Percentiles rank a stretch among this genome's conserved stretches.
These are phyloP conservation scores for Scelioninae gen. 1 DNA, from an alignment of 2,888 invertebrate species.

Conservation along the genomic window DNA sequence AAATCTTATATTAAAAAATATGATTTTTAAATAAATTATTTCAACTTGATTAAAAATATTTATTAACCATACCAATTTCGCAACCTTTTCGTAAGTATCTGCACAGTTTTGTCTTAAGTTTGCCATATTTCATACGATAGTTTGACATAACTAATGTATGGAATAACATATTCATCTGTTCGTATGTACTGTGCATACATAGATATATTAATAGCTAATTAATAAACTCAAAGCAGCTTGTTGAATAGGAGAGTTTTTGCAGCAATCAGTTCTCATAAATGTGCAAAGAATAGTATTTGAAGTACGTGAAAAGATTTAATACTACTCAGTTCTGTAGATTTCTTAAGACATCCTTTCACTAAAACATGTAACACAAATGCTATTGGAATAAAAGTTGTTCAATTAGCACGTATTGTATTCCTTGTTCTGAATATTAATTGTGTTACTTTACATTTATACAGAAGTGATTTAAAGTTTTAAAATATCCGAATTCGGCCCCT, in stretches of 20 bases:
- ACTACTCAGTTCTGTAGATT: background rate
- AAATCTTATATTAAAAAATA: too few species aligned
- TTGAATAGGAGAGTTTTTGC: slow-evolving; percentile 13
- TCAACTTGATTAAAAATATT: too few species aligned
- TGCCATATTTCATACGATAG: too few species aligned
- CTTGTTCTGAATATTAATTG: background rate
- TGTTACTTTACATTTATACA: background rate
- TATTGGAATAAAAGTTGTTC: background rate
- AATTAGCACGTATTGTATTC: background rate
- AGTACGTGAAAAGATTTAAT: slow-evolving; percentile 22
- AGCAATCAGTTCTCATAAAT: slow-evolving; percentile 18
- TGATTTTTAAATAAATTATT: too few species aligned
- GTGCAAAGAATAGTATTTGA: slow-evolving; percentile 15
- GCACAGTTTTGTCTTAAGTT: too few species aligned
- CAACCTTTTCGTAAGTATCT: too few species aligned
- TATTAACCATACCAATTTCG: too few species aligned
- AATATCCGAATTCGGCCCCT: too few species aligned
- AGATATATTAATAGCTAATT: slow-evolving; percentile 5
- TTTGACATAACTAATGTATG: too few species aligned
- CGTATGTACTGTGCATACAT: background rate
- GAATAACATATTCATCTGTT: too few species aligned
- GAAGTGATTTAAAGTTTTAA: background rate
- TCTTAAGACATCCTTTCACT: background rate
- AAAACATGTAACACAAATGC: background rate
- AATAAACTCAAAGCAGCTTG: slow-evolving; percentile 5